Conservation (phyloP, 2,113 vertebrate genomes). For the Oryzias celebensis region DNA sequence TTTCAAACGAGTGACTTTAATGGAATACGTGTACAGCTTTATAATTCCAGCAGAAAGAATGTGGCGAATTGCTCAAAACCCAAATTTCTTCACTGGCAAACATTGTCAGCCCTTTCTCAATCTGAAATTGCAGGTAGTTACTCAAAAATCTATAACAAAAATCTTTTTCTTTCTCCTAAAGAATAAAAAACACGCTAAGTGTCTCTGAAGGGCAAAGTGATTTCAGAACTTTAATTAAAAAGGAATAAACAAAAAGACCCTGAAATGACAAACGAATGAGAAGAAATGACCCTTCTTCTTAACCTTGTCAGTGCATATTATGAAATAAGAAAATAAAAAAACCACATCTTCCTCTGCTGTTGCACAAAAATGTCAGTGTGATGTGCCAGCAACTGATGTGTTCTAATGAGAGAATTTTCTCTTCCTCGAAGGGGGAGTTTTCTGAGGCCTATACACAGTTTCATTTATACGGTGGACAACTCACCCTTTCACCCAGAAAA, state of each 20-base stretch:
- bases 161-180: conserved; percentile 27
- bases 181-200: conserved; percentile 47
- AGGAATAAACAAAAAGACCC: conserved; percentile 54
- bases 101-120: neutral
- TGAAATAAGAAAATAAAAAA: conserved; percentile 54
- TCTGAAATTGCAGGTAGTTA: conserved; percentile 16
- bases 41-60: conserved; percentile 35
- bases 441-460: conserved; percentile 15
- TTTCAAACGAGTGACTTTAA: conserved; percentile 45
- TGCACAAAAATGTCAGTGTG: conserved; percentile 61
- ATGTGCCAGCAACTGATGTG: conserved; percentile 64
- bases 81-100: conserved; percentile 33
- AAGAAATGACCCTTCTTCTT: conserved; percentile 63
- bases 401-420: conserved; percentile 65
- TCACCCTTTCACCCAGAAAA: conserved; percentile 30
- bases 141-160: conserved; percentile 21
- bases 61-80: conserved; percentile 21
- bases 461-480: conserved; percentile 22
- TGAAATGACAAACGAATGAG: conserved; percentile 60
- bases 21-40: conserved; percentile 44
- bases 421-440: conserved; percentile 2
- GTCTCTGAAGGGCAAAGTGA: conserved; percentile 49
- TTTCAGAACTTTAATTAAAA: conserved; percentile 68
- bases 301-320: conserved; percentile 52
- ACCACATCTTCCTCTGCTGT: conserved; percentile 32